These are phyloP conservation scores for Eulemur coronatus DNA, from an alignment of 2,797 vertebrate species.

Conservation along the genomic window DNA sequence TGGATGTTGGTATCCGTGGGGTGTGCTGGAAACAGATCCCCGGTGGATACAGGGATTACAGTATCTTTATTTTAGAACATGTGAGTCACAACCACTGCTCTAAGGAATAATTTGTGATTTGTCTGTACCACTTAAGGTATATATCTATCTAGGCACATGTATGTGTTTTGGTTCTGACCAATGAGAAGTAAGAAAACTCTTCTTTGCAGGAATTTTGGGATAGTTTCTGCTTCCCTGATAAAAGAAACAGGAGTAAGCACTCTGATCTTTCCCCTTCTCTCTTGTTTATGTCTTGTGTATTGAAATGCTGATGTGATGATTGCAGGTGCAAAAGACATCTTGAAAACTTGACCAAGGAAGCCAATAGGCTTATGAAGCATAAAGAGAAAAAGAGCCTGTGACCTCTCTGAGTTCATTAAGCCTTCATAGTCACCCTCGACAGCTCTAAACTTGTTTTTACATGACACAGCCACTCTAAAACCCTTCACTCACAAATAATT, in stretches of 20 bases:
- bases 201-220: neutral
- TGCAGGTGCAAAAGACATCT: neutral
- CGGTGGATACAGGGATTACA: neutral
- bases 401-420: neutral
- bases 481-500: neutral
- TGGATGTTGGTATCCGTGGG: neutral
- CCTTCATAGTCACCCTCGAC: neutral
- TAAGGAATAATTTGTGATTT: neutral
- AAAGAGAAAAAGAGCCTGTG: neutral
- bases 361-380: neutral
- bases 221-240: neutral
- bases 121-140: neutral
- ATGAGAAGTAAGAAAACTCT: neutral
- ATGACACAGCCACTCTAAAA: neutral
- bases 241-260: neutral
- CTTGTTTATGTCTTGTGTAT: neutral
- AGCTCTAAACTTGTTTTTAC: neutral
- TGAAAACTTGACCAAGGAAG: neutral
- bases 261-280: rapidly evolving
- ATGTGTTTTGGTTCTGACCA: neutral
- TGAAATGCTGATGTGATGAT: neutral
- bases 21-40: neutral
- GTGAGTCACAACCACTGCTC: too few species aligned
- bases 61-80: neutral
- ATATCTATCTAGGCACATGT: neutral